Evolutionary conservation across 2,113 vertebrate species (phyloP), one percentile per base, ranked within the genome.

Genomic region (Rutilus rutilus): DNA sequence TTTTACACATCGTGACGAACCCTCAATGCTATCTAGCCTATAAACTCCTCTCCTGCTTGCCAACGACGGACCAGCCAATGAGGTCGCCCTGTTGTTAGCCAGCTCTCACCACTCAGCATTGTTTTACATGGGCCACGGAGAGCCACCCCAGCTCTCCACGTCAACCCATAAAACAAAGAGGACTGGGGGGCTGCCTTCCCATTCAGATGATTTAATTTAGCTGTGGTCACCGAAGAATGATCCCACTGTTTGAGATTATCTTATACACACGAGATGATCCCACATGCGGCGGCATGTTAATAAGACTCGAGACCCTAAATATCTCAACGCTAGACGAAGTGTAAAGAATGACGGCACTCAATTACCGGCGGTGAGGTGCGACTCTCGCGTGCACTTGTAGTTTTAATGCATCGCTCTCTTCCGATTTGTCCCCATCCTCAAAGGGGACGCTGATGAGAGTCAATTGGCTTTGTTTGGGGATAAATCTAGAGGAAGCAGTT

Each of bases 301-400:
- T 79, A 75, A 82, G 76, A 62, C 33, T 60, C 5, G 39, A 65
- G 77, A 80, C 67, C 71, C 78, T 2, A 25, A 36, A 84, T 84
- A 86, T 82, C 57, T 75, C 25, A 25, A 30, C 39, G 85, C 50
- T 74, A 82, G 65, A 82, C 82, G 78, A 86, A 78, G 62, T 86
- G 77, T 80, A 80, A 86, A 79, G 69, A 81, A 71, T 39, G 54
- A 81, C 65, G 50, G 77, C 67, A 82, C 78, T 74, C 78, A 86
- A 86, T 86, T 81, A 86, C 78, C 45, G 36, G 39, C 42, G 27
- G 85, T 10, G 50, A 73, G 77, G 57, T 69, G 77, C 5, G 39
- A 71, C 30, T 47, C 64, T 82, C 62, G 57, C 27, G 39, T 30
- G 47, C 67, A 62, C 62, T 73, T 86, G 52, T 77, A 75, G 77